phyloP scores from a whole-genome alignment of 1,140 invertebrate genomes.

The Gerris buenoi region DNA sequence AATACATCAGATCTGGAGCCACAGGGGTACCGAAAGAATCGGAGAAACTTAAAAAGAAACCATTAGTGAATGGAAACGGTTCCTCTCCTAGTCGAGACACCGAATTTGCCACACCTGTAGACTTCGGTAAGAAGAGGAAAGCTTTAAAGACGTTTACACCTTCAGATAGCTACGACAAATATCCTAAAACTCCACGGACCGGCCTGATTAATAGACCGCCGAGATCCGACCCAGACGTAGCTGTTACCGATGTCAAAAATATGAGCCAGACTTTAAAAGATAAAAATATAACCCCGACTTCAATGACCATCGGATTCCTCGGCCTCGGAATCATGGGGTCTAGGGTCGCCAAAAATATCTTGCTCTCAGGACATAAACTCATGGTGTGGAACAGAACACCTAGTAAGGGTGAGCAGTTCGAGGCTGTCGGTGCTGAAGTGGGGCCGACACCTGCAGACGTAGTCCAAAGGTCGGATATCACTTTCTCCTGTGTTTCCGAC shows the following conservation, averaged over 20 bases:
- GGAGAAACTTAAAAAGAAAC: background rate
- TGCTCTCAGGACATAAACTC: slow-evolving; percentile 85
- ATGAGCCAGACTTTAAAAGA: slow-evolving; percentile 64
- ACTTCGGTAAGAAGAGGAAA: background rate
- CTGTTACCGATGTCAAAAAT: slow-evolving; percentile 45
- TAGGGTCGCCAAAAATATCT: slow-evolving; percentile 85
- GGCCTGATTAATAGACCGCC: background rate
- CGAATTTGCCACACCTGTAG: background rate
- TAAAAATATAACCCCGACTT: slow-evolving; percentile 74
- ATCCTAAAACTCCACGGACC: background rate
- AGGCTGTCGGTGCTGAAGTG: slow-evolving; percentile 38
- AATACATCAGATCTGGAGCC: slow-evolving; percentile 39
- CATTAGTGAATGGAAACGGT: background rate
- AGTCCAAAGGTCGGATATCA: slow-evolving; percentile 76
- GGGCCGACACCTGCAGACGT: slow-evolving; percentile 73
- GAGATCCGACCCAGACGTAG: background rate
- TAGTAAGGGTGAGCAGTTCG: slow-evolving; percentile 63
- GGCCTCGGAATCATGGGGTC: slow-evolving; percentile 93
- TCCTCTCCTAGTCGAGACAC: too few relatives aligned
- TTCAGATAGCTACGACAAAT: background rate
- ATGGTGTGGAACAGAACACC: slow-evolving; percentile 86
- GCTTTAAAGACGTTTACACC: background rate
- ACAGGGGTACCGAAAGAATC: background rate
- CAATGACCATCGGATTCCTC: slow-evolving; percentile 82
- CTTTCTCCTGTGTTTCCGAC: slow-evolving; percentile 87